Base-by-base conservation (phyloP, 2,113 vertebrate genomes). In the Lamprotornis superbus region DNA sequence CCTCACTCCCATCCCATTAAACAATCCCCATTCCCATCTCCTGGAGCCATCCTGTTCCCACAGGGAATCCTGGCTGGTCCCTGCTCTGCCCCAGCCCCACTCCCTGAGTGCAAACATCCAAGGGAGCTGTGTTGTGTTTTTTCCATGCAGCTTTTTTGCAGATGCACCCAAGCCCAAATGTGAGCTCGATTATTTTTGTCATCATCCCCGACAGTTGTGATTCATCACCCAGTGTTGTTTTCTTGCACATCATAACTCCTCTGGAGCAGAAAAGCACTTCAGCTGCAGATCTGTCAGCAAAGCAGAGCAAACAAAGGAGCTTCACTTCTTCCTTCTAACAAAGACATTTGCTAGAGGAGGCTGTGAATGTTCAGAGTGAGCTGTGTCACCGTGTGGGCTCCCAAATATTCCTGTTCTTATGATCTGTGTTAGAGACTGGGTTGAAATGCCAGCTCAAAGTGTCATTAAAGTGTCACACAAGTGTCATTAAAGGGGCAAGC, bases 201-300 rank as follows among this genome's bases (percentile, higher is more conserved):
- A 67, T 47, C 59, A 0, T 33, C 67, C 59, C 15, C 46, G 68
- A 15, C 83, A 77, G 60, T 57, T 11, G 77, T 57, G 57, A 96
- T 93, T 39, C 92, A 93, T 94, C 93, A 67, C 61, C 81, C 27
- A 13, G 64, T 4, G 76, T 35, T 83, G 68, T 88, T 94, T 86
- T 24, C 93, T 17, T 83, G 76, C 81, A 57, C 90, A 31, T 37
- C 25, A 49, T 13, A 85, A 79, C 80, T 76, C 56, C 57, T 64
- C 4, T 9, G 63, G 61, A 57, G 81, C 91, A 95, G 89, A 28
- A 82, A 84, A 56, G 30, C 6, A 1, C 52, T 81, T 74, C 63
- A 83, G 91, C 93, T 81, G 91, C 86, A 94, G 89, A 84, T 95
- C 83, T 91, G 89, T 86, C 94, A 80, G 80, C 87, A 86, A 20